Conservation (phyloP, 1,140 invertebrate species). For the Scaptomyza montana region DNA sequence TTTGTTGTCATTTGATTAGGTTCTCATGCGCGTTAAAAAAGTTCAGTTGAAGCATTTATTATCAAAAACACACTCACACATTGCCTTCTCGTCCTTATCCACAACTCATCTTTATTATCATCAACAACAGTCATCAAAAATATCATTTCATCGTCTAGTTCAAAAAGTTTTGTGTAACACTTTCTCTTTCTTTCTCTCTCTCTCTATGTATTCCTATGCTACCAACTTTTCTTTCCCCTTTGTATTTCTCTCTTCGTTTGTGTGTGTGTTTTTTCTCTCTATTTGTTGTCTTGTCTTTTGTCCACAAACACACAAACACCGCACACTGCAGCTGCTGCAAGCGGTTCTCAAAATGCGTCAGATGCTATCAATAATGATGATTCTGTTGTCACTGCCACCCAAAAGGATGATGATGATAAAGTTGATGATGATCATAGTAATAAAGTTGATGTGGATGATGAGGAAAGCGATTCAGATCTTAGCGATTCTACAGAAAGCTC, state of each 20-base stretch:
- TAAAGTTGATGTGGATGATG: conserved; percentile 48
- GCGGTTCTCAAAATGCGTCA: conserved; percentile 44
- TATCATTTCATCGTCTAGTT: conserved; percentile 24
- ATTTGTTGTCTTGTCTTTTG: conserved; percentile 74
- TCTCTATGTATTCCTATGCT: too few species aligned
- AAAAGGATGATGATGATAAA: conserved; percentile 37
- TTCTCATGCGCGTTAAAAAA: conserved; percentile 75
- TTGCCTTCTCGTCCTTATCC: conserved; percentile 42
- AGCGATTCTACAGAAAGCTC: conserved; percentile 83
- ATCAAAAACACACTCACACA: conserved; percentile 49
- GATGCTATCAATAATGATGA: conserved; percentile 32
- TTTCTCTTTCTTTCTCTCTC: conserved; percentile 23
- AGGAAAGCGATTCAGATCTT: conserved; percentile 79
- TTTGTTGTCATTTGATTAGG: conserved; percentile 55
- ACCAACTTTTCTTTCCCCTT: conserved; percentile 14
- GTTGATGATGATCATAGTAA: conserved; percentile 13
- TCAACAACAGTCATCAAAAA: neutral
- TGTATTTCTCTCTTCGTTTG: conserved; percentile 24
- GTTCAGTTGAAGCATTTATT: conserved; percentile 67
- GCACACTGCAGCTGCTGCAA: conserved; percentile 76
- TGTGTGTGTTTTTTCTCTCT: conserved; percentile 27
- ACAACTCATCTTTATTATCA: conserved; percentile 45
- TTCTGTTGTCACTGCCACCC: conserved; percentile 12
- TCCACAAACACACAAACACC: conserved; percentile 37
- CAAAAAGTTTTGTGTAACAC: conserved; percentile 32